Base-by-base conservation (phyloP, 2,113 vertebrate genomes). In the Psilopsiagon aymara region DNA sequence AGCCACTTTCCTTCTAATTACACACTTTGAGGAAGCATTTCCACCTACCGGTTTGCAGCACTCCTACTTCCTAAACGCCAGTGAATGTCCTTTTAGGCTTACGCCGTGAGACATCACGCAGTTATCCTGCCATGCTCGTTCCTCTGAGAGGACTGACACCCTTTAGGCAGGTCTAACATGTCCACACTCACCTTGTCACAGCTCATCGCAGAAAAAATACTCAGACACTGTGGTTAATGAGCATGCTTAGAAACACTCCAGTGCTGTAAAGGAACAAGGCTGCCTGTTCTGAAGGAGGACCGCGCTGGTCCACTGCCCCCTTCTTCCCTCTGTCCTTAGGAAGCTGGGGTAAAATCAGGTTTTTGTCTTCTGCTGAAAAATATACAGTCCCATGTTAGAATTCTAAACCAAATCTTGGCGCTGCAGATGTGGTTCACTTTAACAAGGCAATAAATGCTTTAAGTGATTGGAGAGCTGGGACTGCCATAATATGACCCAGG, bases 371-470 rank as follows among this genome's bases (percentile, higher is more conserved):
- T 86, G 60, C 41, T 90, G 55, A 75, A 46, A 63, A 87, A 35
- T 3, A 59, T 3, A 8, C 9, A 92, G 31, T 53, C 37, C 55
- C 28, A 17, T n/a, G 33, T 57, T 14, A 64, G 18, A 86, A 55
- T 59, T 51, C 43, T 71, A 35, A 71, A 70, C 6, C 49, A 88
- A 88, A 71, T 52, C 43, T 46, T 46, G 59, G 71, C 57, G 81
- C 64, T 93, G 90, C 90, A 83, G 55, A 88, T 37, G 39, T 19
- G n/a, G 71, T 88, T 94, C 29, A 13, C 24, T 75, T 95, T 94
- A 96, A 95, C 76, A 64, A 94, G 55, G 29, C 77, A 94, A 93
- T 87, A 83, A 90, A 93, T 85, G 66, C 66, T 90, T 82, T 20
- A 77, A 86, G 85, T 76, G 84, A 91, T 67, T 79, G 33, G 67